Evolutionary conservation across 1,140 invertebrate genomes (phyloP), one percentile per base, ranked within the genome.

Genomic region (Schlechtendalia chinensis): DNA sequence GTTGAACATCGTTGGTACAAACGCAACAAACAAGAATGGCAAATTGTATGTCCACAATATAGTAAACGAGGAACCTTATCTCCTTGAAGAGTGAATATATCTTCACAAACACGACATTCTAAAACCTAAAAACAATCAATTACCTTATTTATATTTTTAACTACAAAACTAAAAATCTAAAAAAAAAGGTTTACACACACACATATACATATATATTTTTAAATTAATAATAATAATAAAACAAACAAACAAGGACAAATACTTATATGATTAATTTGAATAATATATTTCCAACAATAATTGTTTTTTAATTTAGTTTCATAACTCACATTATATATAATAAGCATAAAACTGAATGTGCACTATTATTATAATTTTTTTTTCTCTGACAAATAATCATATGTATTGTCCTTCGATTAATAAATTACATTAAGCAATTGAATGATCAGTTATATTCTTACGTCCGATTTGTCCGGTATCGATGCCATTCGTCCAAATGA

Each of bases 71-170:
- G 90, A 16, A 90, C 89, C 84, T 90, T 90, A 45, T 88, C 88
- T 29, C 90, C 89, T 82, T 90, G 88, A 19, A 89, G 84, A n/a
- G 87, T 85, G 82, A 89, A 91, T 16, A 89, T 87, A 82, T 91
- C 89, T 83, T 90, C 88, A 83, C 90, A 91, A n/a, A 91, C 88
- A 50, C 89, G 84, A 82, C 90, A 91, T 85, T 90, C 90, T 8
- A 75, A 81, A 80, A 65, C 53, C 45, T 63, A 50, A 19, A 63
- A 63, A 19, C 17, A 32, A 61, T 61, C 17, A 27, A 17, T 27
- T 61, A 61, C n/a, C n/a, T 61, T 54, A 54, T 4, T 54, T 54
- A 54, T 19, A 5, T 19, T n/a, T n/a, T n/a, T n/a, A n/a, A n/a
- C n/a, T n/a, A n/a, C n/a, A n/a, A n/a, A n/a, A n/a, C n/a, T n/a